phyloP scores from a whole-genome alignment of 2,113 vertebrate genomes.

The Penelope pileata region DNA sequence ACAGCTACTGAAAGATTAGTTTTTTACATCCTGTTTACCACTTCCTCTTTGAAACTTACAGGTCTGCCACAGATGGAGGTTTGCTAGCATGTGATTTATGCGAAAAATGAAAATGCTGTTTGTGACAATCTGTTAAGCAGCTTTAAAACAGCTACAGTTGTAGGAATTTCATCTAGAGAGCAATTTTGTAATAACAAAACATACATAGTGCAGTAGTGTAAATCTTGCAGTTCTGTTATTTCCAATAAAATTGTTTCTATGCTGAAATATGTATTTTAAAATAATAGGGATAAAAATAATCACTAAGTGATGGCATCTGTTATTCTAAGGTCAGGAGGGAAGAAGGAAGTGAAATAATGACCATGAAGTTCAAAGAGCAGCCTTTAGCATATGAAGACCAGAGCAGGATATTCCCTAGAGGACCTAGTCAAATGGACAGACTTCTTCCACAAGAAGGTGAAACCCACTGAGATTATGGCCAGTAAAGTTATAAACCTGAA shows the following conservation, averaged over 20 bases:
- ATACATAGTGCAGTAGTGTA: not conserved
- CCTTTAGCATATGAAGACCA: not conserved
- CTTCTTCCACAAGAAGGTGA: not conserved
- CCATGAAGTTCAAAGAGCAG: not conserved
- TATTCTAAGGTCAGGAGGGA: not conserved
- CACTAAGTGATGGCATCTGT: not conserved
- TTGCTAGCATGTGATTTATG: not conserved
- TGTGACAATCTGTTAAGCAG: not conserved
- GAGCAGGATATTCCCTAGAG: not conserved
- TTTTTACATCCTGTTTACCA: not conserved
- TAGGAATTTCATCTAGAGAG: not conserved
- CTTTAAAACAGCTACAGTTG: not conserved
- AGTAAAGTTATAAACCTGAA: not conserved
- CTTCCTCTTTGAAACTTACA: not conserved
- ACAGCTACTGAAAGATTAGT: not conserved
- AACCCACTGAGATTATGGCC: not conserved
- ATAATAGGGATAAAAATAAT: not conserved
- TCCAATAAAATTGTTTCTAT: not conserved
- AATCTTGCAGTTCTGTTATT: not conserved
- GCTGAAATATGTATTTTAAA: not conserved
- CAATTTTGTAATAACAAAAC: not conserved
- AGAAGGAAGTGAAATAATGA: not conserved
- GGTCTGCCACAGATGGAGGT: not conserved
- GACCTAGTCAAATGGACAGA: not conserved
- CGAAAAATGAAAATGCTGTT: not conserved